Evolutionary conservation across 2,113 vertebrate species (phyloP).

Genomic region (Tyto alba): DNA sequence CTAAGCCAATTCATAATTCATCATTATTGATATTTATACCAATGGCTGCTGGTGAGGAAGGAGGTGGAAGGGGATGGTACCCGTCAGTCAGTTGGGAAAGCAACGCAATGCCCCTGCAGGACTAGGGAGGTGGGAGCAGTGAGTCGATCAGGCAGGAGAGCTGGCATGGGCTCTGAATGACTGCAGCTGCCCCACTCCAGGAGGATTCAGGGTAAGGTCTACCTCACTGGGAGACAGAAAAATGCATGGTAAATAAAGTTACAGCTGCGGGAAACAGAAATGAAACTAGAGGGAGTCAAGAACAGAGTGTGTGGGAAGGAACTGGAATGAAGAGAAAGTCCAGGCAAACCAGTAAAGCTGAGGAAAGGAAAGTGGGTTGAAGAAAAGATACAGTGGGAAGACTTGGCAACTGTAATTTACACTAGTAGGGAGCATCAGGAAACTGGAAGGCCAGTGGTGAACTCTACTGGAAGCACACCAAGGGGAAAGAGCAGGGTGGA

Average conservation of each 20-base stretch:
- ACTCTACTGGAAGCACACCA: not conserved
- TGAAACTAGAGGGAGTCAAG: not conserved
- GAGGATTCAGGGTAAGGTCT: not conserved
- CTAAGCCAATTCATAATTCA: conserved; percentile 14
- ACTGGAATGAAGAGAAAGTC: not conserved
- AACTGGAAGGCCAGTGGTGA: not conserved
- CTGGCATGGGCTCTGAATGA: not conserved
- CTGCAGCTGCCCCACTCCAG: not conserved
- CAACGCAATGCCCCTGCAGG: not conserved
- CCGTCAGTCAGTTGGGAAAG: not conserved
- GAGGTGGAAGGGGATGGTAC: not conserved
- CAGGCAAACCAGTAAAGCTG: not conserved
- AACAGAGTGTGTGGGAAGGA: not conserved
- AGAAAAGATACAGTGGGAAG: not conserved
- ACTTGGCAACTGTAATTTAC: not conserved
- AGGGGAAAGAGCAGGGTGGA: not conserved
- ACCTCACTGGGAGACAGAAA: not conserved
- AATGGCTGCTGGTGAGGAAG: not conserved
- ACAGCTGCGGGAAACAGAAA: not conserved
- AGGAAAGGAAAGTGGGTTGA: not conserved
- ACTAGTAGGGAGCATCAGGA: not conserved
- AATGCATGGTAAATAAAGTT: not conserved
- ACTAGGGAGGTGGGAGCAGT: not conserved
- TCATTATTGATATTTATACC: not conserved
- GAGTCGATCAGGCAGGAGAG: not conserved